These are phyloP conservation scores for Phrynocephalus forsythii DNA, from an alignment of 2,797 vertebrate species.

Conservation along the genomic window DNA sequence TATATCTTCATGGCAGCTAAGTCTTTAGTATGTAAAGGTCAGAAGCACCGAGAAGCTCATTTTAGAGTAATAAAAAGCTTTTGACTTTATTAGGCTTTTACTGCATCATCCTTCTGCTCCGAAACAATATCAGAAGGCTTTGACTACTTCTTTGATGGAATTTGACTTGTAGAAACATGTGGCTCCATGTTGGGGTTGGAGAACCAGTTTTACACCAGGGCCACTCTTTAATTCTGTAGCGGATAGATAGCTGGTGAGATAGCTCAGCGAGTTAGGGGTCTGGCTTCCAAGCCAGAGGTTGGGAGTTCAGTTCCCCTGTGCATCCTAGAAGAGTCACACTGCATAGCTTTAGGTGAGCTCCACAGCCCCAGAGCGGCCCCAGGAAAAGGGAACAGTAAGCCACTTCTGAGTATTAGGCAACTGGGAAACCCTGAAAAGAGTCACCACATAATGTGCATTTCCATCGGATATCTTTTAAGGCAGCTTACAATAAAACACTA, in stretches of 20 bases:
- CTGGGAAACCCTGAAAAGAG: too few relatives aligned
- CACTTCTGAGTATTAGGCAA: too few relatives aligned
- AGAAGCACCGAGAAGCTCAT: slow-evolving; percentile 23
- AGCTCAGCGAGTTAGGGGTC: too few relatives aligned
- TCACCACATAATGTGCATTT: neutral
- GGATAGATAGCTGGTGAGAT: too few relatives aligned
- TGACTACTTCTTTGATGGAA: neutral
- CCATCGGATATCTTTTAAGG: neutral
- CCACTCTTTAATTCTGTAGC: neutral
- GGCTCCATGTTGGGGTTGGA: neutral
- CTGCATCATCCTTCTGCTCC: slow-evolving; percentile 16
- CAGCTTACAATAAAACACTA: neutral
- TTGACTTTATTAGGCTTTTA: slow-evolving; percentile 43
- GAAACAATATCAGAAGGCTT: neutral
- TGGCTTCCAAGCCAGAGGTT: too few relatives aligned
- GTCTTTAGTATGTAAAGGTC: slow-evolving; percentile 61
- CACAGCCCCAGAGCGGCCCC: too few relatives aligned
- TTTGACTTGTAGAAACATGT: slow-evolving; percentile 2
- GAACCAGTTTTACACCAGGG: neutral
- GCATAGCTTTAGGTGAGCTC: too few relatives aligned
- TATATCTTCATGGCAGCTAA: slow-evolving; percentile 58
- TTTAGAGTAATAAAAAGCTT: slow-evolving; percentile 52
- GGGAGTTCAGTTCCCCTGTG: too few relatives aligned
- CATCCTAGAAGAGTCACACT: too few relatives aligned
- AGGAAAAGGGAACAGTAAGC: too few relatives aligned